Evolutionary conservation across 1,140 invertebrate genomes (phyloP), one percentile per base, ranked within the genome.

Genomic region (Neoseiulus cucumeris): DNA sequence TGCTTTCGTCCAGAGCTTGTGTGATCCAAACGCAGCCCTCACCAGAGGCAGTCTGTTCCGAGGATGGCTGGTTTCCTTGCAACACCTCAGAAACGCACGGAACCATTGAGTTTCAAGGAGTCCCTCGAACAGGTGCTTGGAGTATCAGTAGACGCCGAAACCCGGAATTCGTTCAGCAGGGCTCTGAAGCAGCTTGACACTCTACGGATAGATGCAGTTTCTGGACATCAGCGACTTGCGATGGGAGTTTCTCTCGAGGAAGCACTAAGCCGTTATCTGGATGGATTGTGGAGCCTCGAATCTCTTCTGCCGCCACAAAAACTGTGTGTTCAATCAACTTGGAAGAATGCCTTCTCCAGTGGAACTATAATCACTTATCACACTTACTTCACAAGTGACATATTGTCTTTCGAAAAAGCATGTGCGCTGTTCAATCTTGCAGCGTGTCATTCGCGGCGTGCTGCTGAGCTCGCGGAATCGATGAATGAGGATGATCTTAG

Each of bases 361-460:
- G 51, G 51, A 6, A 59, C n/a, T 6, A 59, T 59, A 12, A 59
- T 59, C 14, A 59, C 51, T 1, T 59, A 29, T 20, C 33, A 59
- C 22, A 59, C 51, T 14, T 18, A 29, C 14, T 59, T 20, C 33
- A 59, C 51, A 2, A 25, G 33, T 6, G 14, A 25, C 6, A 59
- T 20, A 2, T 17, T 59, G 33, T 59, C 51, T 14, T 59, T 59
- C 51, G 51, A 59, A 33, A 59, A 59, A 25, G 33, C 33, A 1
- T 59, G 51, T 59, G 14, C 33, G 51, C 22, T 59, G 14, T 59
- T 59, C 51, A 59, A 59, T 59, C 51, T 59, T 12, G 51, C 51
- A 18, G 51, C 51, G 22, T 59, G 33, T 59, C 51, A 18, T 12
- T 59, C 51, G 22, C 17, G 33, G 22, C 51, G 33, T 33, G 51